Evolutionary conservation across 2,888 invertebrate species (phyloP).

Genomic region (Parnassius orleans): DNA sequence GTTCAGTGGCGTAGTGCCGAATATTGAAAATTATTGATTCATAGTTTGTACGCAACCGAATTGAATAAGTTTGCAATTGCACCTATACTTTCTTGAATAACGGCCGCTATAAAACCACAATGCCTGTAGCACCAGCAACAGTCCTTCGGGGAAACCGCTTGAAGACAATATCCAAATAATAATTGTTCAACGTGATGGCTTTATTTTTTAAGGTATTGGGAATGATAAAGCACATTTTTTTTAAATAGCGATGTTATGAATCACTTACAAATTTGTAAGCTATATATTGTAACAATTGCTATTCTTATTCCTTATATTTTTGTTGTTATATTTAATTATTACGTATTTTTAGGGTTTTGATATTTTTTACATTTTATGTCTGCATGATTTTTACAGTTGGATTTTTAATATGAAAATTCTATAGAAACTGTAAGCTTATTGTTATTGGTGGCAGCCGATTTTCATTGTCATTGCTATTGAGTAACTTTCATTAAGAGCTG

Average conservation of each 20-base stretch:
- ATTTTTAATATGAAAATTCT: background rate
- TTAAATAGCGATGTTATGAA: no score
- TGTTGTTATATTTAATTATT: no score
- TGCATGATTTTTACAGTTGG: background rate
- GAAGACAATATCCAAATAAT: slow-evolving; percentile 33
- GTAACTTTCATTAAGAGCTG: slow-evolving; percentile 50
- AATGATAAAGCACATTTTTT: slow-evolving; percentile 12
- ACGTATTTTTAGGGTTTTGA: no score
- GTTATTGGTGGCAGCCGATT: slow-evolving; percentile 35
- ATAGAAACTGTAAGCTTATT: background rate
- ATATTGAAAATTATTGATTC: slow-evolving; percentile 78
- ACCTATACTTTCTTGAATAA: slow-evolving; percentile 58
- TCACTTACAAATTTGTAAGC: no score
- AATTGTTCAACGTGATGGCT: slow-evolving; percentile 50
- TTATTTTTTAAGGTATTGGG: slow-evolving; percentile 63
- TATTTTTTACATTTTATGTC: no score
- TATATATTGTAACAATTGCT: no score
- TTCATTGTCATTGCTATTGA: slow-evolving; percentile 67
- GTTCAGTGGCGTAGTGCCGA: slow-evolving; percentile 53
- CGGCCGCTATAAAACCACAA: slow-evolving; percentile 70
- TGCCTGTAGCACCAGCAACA: slow-evolving; percentile 48
- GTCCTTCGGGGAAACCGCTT: slow-evolving; percentile 57
- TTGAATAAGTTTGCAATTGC: slow-evolving; percentile 66
- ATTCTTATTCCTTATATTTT: no score
- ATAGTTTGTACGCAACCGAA: slow-evolving; percentile 68